Conservation (phyloP, 1,140 invertebrate genomes). For the Ceratosolen fusciceps region DNA sequence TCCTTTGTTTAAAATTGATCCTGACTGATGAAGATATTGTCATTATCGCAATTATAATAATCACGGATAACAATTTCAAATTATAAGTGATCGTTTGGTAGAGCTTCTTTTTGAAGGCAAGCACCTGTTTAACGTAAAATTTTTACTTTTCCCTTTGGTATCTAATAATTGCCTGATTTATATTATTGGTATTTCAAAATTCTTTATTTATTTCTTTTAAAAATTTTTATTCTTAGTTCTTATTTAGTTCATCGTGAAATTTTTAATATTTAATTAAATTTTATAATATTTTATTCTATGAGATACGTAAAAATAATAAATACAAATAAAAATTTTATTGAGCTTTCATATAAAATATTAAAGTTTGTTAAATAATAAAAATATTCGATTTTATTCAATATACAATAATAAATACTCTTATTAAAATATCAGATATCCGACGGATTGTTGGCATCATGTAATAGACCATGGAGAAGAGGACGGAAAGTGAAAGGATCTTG, state of each 20-base stretch:
- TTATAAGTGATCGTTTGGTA: background rate
- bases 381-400: too few species aligned
- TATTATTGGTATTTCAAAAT: conserved; percentile 15
- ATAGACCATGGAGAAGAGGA: conserved; percentile 63
- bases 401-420: too few species aligned
- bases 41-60: conserved; percentile 61
- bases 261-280: too few species aligned
- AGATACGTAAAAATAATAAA: too few species aligned
- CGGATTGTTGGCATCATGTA: background rate
- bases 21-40: conserved; percentile 59
- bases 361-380: too few species aligned
- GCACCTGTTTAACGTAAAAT: conserved; percentile 30
- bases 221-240: background rate
- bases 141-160: conserved; percentile 29
- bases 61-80: conserved; percentile 49
- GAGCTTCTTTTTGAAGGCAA: conserved; percentile 4
- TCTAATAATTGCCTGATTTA: background rate
- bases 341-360: too few species aligned
- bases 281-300: too few species aligned
- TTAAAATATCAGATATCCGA: conserved; percentile 11
- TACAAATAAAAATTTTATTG: too few species aligned
- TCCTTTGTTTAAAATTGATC: conserved; percentile 55
- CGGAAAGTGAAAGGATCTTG: conserved; percentile 68
- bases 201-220: background rate
- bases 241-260: too few species aligned